phyloP scores from a whole-genome alignment of 1,140 invertebrate genomes.

The Lordiphosa clarofinis region DNA sequence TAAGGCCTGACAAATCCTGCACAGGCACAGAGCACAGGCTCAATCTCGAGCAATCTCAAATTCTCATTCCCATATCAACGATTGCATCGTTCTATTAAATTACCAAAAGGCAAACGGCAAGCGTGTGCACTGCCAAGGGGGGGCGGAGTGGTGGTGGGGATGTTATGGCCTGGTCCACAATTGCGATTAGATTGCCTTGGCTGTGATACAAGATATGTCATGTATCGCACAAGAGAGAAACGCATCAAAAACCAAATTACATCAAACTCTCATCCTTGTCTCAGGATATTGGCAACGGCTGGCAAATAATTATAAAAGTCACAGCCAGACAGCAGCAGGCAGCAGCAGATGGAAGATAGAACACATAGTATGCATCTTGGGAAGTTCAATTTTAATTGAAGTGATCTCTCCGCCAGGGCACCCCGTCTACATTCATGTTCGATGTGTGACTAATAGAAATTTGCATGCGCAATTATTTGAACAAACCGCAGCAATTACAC shows the following conservation, averaged over 20 bases:
- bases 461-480: constrained; percentile 78
- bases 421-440: constrained; percentile 17
- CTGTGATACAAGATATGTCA: constrained; percentile 75
- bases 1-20: constrained; percentile 64
- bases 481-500: constrained; percentile 74
- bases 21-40: constrained; percentile 27
- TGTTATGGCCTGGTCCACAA: constrained; percentile 66
- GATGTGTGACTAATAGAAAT: constrained; percentile 67
- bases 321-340: constrained; percentile 49
- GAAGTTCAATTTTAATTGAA: constrained; percentile 1
- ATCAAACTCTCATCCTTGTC: constrained; percentile 60
- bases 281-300: constrained; percentile 14
- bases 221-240: constrained; percentile 62
- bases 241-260: constrained; percentile 66
- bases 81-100: constrained; percentile 77
- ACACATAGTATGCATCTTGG: constrained; percentile 15
- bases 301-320: constrained; percentile 73
- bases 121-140: constrained; percentile 50
- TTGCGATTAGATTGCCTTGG: constrained; percentile 73
- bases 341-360: constrained; percentile 68
- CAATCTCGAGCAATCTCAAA: constrained; percentile 44
- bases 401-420: constrained; percentile 16
- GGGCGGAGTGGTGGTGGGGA: constrained; percentile 14
- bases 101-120: constrained; percentile 71
- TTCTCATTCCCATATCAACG: constrained; percentile 61